phyloP scores from a whole-genome alignment of 2,888 invertebrate species.

The Megalurothrips usitatus region DNA sequence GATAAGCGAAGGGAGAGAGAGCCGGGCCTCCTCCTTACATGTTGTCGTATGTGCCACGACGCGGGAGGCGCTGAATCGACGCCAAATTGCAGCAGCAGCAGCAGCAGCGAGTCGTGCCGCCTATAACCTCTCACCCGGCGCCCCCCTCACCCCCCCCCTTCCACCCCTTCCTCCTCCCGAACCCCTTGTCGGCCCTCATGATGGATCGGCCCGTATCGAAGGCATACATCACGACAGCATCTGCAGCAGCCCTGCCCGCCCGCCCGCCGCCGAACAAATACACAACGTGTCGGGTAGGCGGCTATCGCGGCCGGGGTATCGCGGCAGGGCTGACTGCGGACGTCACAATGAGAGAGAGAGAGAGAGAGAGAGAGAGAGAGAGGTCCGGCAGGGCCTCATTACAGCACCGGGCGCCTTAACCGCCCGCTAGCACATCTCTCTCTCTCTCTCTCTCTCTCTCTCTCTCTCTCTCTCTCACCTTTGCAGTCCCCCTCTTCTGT shows the following conservation, averaged over 20 bases:
- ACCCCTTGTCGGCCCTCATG: neutral
- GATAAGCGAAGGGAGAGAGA: neutral
- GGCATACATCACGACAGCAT: no score
- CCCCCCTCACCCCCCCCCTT: neutral
- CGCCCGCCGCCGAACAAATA: no score
- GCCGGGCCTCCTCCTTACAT: neutral
- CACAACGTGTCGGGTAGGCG: no score
- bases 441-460: neutral
- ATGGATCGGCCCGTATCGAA: no score
- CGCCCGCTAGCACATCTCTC: neutral
- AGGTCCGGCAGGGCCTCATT: neutral
- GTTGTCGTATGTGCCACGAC: no score
- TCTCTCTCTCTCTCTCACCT: neutral
- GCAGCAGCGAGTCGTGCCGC: neutral
- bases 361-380: neutral
- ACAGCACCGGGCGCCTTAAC: neutral
- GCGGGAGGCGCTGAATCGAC: neutral
- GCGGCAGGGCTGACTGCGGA: no score
- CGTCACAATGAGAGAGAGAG: neutral
- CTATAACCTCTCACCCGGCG: no score
- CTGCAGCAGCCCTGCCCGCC: no score
- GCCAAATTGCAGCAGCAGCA: neutral
- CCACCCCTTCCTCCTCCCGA: neutral
- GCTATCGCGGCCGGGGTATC: no score
- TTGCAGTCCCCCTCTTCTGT: neutral